Evolutionary conservation across 1,140 invertebrate species (phyloP).

Genomic region (Campodea augens): DNA sequence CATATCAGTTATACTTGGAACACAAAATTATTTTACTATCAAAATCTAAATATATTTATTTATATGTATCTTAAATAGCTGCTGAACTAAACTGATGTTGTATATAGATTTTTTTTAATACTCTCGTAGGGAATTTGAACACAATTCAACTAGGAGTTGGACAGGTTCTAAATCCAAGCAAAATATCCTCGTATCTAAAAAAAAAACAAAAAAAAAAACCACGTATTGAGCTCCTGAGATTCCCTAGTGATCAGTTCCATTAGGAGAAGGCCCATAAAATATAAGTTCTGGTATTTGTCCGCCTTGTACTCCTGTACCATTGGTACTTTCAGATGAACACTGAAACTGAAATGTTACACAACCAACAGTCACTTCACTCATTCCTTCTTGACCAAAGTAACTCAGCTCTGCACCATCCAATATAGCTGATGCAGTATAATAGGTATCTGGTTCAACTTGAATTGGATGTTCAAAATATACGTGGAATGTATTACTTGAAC

Average conservation of each 20-base stretch:
- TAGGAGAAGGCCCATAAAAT: slow-evolving; percentile 64
- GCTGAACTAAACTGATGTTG: too few relatives aligned
- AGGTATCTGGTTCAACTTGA: slow-evolving; percentile 69
- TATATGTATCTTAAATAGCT: too few relatives aligned
- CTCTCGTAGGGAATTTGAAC: too few relatives aligned
- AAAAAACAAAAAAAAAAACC: not conserved
- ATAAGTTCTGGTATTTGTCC: slow-evolving; percentile 87
- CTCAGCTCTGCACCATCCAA: slow-evolving; percentile 77
- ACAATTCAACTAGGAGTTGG: too few relatives aligned
- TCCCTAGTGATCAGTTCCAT: too few relatives aligned
- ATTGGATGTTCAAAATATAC: slow-evolving; percentile 85
- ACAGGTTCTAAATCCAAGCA: not conserved
- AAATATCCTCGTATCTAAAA: not conserved
- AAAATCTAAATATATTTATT: too few relatives aligned
- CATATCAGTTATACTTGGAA: too few relatives aligned
- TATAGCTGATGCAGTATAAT: slow-evolving; percentile 76
- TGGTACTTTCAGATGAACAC: slow-evolving; percentile 81
- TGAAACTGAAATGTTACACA: slow-evolving; percentile 86
- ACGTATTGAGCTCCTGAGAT: too few relatives aligned
- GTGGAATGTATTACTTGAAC: slow-evolving; percentile 81
- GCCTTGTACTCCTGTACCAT: slow-evolving; percentile 82
- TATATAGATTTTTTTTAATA: too few relatives aligned
- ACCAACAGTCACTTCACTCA: slow-evolving; percentile 73
- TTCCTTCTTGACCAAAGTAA: slow-evolving; percentile 87
- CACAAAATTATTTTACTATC: too few relatives aligned